These are phyloP conservation scores for Labeo rohita DNA, from an alignment of 2,113 vertebrate genomes.

Conservation along the genomic window DNA sequence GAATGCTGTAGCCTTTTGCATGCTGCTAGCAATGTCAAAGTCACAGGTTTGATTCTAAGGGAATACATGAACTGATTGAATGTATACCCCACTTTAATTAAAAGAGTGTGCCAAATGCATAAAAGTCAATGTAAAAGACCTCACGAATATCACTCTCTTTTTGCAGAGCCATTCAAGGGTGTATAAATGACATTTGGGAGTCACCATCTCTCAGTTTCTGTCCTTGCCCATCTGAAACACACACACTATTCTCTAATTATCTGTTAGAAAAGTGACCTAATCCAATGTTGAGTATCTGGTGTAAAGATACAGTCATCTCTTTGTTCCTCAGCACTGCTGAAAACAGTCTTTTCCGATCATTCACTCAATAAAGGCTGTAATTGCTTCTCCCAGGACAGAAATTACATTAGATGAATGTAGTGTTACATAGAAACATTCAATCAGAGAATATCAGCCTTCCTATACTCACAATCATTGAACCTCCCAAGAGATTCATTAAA, in stretches of 20 bases:
- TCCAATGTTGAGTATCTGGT: constrained; percentile 1
- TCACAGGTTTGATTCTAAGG: not conserved
- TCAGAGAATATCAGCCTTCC: not conserved
- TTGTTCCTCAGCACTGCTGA: constrained; percentile 26
- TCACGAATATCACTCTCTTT: not conserved
- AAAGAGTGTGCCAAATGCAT: not conserved
- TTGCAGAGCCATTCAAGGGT: not conserved
- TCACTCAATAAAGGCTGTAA: constrained; percentile 14
- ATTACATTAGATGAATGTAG: constrained; percentile 12
- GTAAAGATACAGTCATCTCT: constrained; percentile 2
- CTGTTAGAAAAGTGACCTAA: constrained; percentile 24
- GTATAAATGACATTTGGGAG: not conserved
- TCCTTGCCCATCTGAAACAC: not conserved
- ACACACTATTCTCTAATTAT: constrained; percentile 1
- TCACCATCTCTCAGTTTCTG: not conserved
- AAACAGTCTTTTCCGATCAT: not conserved
- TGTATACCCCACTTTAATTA: not conserved
- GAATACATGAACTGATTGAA: not conserved
- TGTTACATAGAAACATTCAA: not conserved
- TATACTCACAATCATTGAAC: not conserved
- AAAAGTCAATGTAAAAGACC: not conserved
- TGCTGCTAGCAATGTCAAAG: not conserved
- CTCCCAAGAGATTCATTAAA: not conserved
- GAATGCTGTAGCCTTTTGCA: not conserved
- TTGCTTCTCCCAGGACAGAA: constrained; percentile 22